Conservation (phyloP, 2,797 vertebrate species). For the Linurgus olivaceus region DNA sequence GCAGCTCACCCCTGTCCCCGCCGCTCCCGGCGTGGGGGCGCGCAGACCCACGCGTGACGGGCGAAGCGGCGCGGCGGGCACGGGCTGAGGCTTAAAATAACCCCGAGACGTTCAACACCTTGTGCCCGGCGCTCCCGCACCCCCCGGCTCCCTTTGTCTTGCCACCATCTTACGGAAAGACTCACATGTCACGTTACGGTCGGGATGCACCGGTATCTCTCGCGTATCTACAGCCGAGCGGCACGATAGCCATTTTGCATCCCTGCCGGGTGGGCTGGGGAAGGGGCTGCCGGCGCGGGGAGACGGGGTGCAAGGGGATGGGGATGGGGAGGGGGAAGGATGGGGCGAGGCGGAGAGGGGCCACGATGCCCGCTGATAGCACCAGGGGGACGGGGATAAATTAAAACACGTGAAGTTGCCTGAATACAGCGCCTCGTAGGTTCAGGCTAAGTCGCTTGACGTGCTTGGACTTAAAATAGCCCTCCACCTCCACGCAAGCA, state of each 20-base stretch:
- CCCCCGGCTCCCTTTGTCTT: slow-evolving; percentile 71
- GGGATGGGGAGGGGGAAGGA: neutral
- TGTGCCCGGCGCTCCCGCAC: neutral
- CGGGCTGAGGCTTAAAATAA: slow-evolving; percentile 20
- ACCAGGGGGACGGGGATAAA: neutral
- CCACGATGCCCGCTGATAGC: slow-evolving; percentile 22
- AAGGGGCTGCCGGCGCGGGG: slow-evolving; percentile 31
- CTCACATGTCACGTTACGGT: slow-evolving; percentile 64
- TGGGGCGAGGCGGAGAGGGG: neutral
- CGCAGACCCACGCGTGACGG: neutral
- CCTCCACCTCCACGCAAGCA: slow-evolving; percentile 47
- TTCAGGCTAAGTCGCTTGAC: slow-evolving; percentile 39
- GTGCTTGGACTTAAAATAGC: slow-evolving; percentile 65
- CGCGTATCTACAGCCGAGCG: slow-evolving; percentile 58
- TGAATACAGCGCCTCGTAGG: slow-evolving; percentile 17
- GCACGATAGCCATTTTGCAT: slow-evolving; percentile 78
- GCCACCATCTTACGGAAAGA: slow-evolving; percentile 75
- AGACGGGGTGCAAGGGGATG: neutral
- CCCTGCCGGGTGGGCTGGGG: slow-evolving; percentile 63
- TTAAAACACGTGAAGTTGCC: slow-evolving; percentile 33
- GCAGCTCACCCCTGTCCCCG: neutral
- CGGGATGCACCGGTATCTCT: slow-evolving; percentile 60
- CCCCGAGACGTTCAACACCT: slow-evolving; percentile 12
- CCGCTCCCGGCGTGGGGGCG: neutral
- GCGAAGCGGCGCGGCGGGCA: neutral